phyloP scores from a whole-genome alignment of 2,888 invertebrate species.

The Campopleginae sp. region DNA sequence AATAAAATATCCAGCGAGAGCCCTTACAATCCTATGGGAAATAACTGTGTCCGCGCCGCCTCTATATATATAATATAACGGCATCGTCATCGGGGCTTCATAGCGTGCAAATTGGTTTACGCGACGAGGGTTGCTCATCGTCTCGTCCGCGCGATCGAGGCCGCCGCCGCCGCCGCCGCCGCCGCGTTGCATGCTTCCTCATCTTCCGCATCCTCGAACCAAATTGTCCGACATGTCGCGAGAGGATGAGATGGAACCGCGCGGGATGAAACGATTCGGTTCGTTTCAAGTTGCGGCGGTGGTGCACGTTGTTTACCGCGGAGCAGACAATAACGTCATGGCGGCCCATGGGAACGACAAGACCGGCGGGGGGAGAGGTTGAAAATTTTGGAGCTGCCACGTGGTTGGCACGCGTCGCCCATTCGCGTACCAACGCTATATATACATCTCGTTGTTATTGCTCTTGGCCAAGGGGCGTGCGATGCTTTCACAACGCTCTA shows the following conservation, averaged over 20 bases:
- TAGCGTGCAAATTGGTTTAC: slow-evolving; percentile 84
- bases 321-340: slow-evolving; percentile 13
- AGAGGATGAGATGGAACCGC: not conserved
- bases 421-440: slow-evolving; percentile 52
- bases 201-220: slow-evolving; percentile 36
- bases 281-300: too few relatives aligned
- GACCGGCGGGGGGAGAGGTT: slow-evolving; percentile 52
- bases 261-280: slow-evolving; percentile 47
- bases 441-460: slow-evolving; percentile 1
- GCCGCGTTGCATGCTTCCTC: too few relatives aligned
- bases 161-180: too few relatives aligned
- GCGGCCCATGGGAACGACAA: slow-evolving; percentile 65
- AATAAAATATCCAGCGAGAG: slow-evolving; percentile 59
- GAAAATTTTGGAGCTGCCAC: slow-evolving; percentile 73
- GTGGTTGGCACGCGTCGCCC: slow-evolving; percentile 75
- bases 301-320: slow-evolving; percentile 48
- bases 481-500: slow-evolving; percentile 12
- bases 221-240: not conserved
- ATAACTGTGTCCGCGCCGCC: slow-evolving; percentile 80
- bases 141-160: too few relatives aligned
- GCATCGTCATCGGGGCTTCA: slow-evolving; percentile 79
- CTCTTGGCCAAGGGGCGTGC: slow-evolving; percentile 29
- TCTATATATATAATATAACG: too few relatives aligned
- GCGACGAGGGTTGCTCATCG: slow-evolving; percentile 69
- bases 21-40: slow-evolving; percentile 82